Base-by-base conservation (phyloP, 1,140 invertebrate genomes). In the Rhizoglyphus robini region DNA sequence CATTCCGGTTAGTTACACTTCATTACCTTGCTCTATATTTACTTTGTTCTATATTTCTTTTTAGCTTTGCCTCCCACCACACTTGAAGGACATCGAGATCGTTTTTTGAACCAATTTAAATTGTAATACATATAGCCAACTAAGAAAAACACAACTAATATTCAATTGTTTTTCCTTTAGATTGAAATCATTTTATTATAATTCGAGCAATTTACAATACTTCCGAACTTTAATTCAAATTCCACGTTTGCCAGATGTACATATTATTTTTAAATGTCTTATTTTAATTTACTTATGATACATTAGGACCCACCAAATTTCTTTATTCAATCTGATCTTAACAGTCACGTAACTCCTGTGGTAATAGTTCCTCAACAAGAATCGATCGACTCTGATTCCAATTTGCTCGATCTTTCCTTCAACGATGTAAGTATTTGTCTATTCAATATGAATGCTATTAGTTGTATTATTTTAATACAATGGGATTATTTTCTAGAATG, bases 191-290 rank as follows among this genome's bases (percentile, higher is more conserved):
- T 98, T 99, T 79, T 99, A 98, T 76, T 83, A 88, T 70, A 90
- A 86, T 70, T 87, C 93, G 4, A 86, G 86, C 72, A 94, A 87
- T 72, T 81, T 99, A 70, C 96, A 99, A 76, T 99, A 98, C 80
- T 99, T 98, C 76, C 90, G 93, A 75, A 88, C 92, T 75, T 80
- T 99, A 46, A 91, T 99, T 66, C 88, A 89, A 64, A 86, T 99
- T 70, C 94, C 95, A 13, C 81, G 85, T 23, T 79, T 99, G 71
- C 94, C 94, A 15, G 87, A 93, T 74, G 87, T 70, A 32, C 20
- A 41, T 68, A 18, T 23, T 57, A 32, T 31, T 57, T n/a, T 65
- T 30, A 62, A 65, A 65, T 64, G 15, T 59, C 68, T 46, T 38
- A 31, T 66, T 58, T 15, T 65, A 18, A n/a, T n/a, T 62, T 48